A percentile compares a stretch with the other conserved stretches of the same genome.
phyloP scores from a whole-genome alignment of 2,888 invertebrate genomes.

The Drosophila acutilabella region DNA sequence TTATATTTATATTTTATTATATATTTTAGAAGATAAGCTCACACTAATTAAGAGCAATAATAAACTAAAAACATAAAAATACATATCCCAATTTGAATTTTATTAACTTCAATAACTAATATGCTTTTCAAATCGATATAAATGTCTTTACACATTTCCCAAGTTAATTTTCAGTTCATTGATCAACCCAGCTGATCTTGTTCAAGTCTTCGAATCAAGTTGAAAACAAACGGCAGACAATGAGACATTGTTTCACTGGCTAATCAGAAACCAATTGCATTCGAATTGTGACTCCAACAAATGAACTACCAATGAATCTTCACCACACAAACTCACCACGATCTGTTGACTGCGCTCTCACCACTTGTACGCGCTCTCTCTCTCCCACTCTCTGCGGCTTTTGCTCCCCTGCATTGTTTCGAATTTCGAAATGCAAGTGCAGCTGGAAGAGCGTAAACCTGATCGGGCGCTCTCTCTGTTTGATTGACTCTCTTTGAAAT shows the following conservation, averaged over 20 bases:
- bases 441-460: slow-evolving; percentile 2
- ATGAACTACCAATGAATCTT: slow-evolving; percentile 56
- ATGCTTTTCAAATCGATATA: too few species aligned
- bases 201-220: not conserved
- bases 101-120: too few species aligned
- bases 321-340: slow-evolving; percentile 68
- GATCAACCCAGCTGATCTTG: not conserved
- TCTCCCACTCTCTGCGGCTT: slow-evolving; percentile 1
- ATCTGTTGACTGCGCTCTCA: slow-evolving; percentile 27
- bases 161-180: not conserved
- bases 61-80: too few species aligned
- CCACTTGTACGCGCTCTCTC: not conserved
- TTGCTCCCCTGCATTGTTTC: slow-evolving; percentile 55
- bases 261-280: slow-evolving; percentile 52
- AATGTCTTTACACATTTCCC: not conserved
- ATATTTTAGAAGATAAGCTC: too few species aligned
- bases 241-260: not conserved
- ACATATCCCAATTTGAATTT: too few species aligned
- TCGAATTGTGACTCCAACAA: slow-evolving; percentile 28
- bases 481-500: slow-evolving; percentile 8
- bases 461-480: not conserved
- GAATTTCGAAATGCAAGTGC: slow-evolving; percentile 67
- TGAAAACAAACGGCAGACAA: not conserved
- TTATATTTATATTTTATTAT: too few species aligned
- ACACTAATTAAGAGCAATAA: too few species aligned